Conservation (phyloP, 2,113 vertebrate genomes). For the Notiomystis cincta region DNA sequence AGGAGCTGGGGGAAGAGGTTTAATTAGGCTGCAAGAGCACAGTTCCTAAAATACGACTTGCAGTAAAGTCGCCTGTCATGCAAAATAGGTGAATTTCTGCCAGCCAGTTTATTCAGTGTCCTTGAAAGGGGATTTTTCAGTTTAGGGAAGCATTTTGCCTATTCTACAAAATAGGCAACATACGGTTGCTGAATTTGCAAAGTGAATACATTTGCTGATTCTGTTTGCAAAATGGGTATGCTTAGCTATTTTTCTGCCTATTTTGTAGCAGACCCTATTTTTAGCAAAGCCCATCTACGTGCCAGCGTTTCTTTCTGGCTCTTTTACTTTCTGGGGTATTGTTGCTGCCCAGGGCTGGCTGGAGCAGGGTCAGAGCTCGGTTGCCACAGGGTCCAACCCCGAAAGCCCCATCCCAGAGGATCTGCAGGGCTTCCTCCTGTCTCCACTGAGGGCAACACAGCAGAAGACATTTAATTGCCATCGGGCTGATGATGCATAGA, state of each 20-base stretch:
- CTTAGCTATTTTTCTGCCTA: constrained; percentile 62
- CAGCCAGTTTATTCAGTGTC: constrained; percentile 45
- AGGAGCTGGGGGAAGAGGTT: constrained; percentile 38
- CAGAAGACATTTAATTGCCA: neutral
- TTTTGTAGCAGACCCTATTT: constrained; percentile 54
- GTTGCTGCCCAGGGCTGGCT: neutral
- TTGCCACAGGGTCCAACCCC: neutral
- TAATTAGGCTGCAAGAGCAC: neutral
- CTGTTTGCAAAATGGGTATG: constrained; percentile 54
- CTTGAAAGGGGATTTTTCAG: constrained; percentile 67
- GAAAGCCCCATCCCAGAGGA: neutral
- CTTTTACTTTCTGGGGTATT: neutral
- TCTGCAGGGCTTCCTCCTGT: neutral
- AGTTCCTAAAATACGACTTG: neutral
- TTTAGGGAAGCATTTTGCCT: constrained; percentile 65
- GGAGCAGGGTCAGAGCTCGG: neutral
- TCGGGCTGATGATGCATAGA: neutral
- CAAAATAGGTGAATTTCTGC: constrained; percentile 63
- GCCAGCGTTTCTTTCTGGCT: neutral
- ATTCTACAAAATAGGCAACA: constrained; percentile 58
- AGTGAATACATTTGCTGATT: constrained; percentile 63
- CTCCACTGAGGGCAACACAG: neutral
- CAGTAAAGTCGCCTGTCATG: constrained; percentile 25
- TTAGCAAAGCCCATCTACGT: constrained; percentile 45
- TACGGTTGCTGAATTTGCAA: constrained; percentile 64